Conservation (phyloP, 1,140 invertebrate genomes). For the Hermatobates lingyangjiaoensis region DNA sequence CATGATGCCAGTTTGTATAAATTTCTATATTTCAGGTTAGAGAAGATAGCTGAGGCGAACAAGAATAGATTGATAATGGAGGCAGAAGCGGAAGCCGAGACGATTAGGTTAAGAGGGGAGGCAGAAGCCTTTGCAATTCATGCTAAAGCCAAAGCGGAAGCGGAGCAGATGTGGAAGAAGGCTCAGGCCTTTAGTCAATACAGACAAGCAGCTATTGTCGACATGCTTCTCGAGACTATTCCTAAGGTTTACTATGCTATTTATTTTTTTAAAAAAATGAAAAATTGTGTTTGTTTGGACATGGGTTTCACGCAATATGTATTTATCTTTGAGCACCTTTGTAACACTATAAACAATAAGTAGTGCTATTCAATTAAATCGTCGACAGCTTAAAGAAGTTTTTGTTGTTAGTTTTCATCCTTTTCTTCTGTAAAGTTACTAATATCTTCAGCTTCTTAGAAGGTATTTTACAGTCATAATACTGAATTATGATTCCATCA, state of each 20-base stretch:
- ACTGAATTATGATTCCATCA: no score
- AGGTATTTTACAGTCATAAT: no score
- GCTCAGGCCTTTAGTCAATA: conserved; percentile 93
- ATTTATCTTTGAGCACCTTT: not conserved
- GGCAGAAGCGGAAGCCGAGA: conserved; percentile 87
- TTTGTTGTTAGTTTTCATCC: no score
- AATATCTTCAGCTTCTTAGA: no score
- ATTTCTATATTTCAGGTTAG: conserved; percentile 35
- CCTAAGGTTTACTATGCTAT: conserved; percentile 52
- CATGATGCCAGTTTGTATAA: not conserved
- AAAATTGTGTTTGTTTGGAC: not conserved
- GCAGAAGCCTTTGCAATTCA: conserved; percentile 87
- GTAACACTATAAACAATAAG: no score
- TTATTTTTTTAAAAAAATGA: not conserved
- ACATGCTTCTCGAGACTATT: conserved; percentile 90
- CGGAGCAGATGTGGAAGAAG: conserved; percentile 90
- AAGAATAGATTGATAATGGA: conserved; percentile 64
- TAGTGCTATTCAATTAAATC: no score
- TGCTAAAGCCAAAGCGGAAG: conserved; percentile 84
- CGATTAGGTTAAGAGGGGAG: conserved; percentile 58
- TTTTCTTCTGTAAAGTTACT: no score
- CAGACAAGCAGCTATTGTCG: conserved; percentile 87
- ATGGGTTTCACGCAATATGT: not conserved
- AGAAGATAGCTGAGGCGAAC: conserved; percentile 86
- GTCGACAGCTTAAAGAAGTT: no score